Base-by-base conservation (phyloP, 2,113 vertebrate genomes). In the Rhabdornis inornatus region DNA sequence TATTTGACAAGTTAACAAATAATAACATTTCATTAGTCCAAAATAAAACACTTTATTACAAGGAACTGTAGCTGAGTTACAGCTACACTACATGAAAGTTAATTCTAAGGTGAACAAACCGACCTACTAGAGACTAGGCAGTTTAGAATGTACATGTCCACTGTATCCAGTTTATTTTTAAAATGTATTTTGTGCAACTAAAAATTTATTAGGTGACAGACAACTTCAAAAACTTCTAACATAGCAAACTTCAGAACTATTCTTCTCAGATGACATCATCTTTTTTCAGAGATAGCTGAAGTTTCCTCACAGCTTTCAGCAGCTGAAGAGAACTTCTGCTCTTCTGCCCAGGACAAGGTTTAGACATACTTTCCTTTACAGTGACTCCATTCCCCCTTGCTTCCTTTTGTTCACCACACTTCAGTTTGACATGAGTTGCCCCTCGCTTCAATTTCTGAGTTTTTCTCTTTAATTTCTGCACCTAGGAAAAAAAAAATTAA, bases 231-330 rank as follows among this genome's bases (percentile, higher is more conserved):
- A 83, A 47, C 24, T 61, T 77, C 22, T n/a, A 79, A 79, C 9
- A 45, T 8, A 65, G 61, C 28, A 89, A 83, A 63, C 11, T 81
- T 70, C n/a, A 70, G 30, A 92, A 56, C 61, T 98, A 98, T n/a
- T 98, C 92, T 95, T 99, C 98, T 99, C 98, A 99, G 59, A 91
- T 89, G 50, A 99, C 89, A 94, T 98, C 98, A 55, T 98, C 96
- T 89, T 97, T 98, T 91, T 98, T 98, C 69, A 99, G 97, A 74
- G 97, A 94, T 72, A 96, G 97, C 72, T 98, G 98, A 82, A 99
- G 97, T 95, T 98, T 98, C 95, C 97, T 98, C 20, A 98, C 97
- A 94, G 96, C 97, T 93, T 97, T 87, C 82, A 99, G 98, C 42
- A 98, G 97, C 87, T 97, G 97, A 87, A 98, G 98, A 81, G 97